Percentiles rank a stretch among this genome's conserved stretches.
phyloP scores from a whole-genome alignment of 2,113 vertebrate genomes.

The Leiothrix lutea region DNA sequence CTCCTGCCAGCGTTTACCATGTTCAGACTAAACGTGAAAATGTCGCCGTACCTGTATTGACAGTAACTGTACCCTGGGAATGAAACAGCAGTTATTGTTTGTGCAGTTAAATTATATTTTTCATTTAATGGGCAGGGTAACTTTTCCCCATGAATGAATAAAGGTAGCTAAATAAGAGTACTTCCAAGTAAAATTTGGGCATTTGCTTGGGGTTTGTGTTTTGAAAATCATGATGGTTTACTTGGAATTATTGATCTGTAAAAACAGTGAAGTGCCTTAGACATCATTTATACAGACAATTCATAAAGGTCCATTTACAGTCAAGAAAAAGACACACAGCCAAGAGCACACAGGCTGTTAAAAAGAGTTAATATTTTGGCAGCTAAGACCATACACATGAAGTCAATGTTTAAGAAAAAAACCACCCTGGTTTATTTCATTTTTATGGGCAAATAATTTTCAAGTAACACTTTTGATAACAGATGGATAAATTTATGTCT shows the following conservation, averaged over 20 bases:
- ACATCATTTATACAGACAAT: neutral
- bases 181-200: neutral
- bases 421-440: constrained; percentile 50
- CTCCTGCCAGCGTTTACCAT: neutral
- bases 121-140: neutral
- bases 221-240: neutral
- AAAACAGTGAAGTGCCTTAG: neutral
- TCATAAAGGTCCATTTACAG: constrained; percentile 5
- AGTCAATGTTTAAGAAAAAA: constrained; percentile 39
- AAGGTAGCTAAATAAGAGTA: neutral
- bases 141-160: neutral
- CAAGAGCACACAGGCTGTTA: constrained; percentile 32
- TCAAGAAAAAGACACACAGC: neutral
- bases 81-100: neutral
- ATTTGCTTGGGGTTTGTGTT: neutral
- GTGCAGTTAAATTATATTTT: neutral
- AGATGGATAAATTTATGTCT: constrained; percentile 58
- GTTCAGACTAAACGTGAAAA: neutral
- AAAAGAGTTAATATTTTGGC: constrained; percentile 67
- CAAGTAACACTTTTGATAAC: constrained; percentile 54
- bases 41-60: neutral
- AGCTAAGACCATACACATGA: constrained; percentile 3
- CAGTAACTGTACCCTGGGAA: neutral
- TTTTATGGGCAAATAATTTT: constrained; percentile 69
- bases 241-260: neutral